Evolutionary conservation across 2,113 vertebrate genomes (phyloP), one percentile per base, ranked within the genome.

Genomic region (Physeter macrocephalus): DNA sequence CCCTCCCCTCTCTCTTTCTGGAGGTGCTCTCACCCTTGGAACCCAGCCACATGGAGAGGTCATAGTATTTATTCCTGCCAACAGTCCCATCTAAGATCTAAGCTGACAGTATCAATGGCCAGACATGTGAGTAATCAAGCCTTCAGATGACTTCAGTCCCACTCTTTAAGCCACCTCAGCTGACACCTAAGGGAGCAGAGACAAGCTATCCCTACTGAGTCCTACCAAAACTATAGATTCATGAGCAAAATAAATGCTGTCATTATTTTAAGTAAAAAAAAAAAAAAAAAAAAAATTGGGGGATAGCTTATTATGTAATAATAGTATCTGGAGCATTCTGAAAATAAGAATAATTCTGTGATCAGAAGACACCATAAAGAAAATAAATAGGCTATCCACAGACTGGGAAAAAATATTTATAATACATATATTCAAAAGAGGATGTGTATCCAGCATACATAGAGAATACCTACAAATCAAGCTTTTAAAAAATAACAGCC

Each of bases 351-450:
- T 54, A n/a, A 93, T 67, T 67, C 25, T 85, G 8, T n/a, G 34
- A 86, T 64, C 66, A 91, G 91, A 87, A 88, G 18, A 95, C 46
- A 94, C 29, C 15, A 89, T 61, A 71, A 93, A 71, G 61, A 89
- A 93, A 78, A 59, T 92, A 39, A 77, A 93, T 20, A 69, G 69
- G 10, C 69, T 84, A 80, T 49, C 6, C 61, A 83, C 13, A 90
- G 31, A 67, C 66, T 83, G 10, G 62, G 17, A 21, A 52, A 93
- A 93, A 94, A 78, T 67, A 84, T 95, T 93, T 71, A 88, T 15
- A 72, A 61, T 43, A 41, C 14, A 75, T 29, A n/a, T 52, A 85
- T 36, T 20, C 88, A 13, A 92, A 7, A 87, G 64, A 81, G 59
- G 39, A 71, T 23, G 20, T 25, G 21, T 54, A 85, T 39, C 69